Percentiles rank a stretch among this genome's conserved stretches.
phyloP scores from a whole-genome alignment of 2,888 invertebrate genomes.

The Metallyticus violacea region DNA sequence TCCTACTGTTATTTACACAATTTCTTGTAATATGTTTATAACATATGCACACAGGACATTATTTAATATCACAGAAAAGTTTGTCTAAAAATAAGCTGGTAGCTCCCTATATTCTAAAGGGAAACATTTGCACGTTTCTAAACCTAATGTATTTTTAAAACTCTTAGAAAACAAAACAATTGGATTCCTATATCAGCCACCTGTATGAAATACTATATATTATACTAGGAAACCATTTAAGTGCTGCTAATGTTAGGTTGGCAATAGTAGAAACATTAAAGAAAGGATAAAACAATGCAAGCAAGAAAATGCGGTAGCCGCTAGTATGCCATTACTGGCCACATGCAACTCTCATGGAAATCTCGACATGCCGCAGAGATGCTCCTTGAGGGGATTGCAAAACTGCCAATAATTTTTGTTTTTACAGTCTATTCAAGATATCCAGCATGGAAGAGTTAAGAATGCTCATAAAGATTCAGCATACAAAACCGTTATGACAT shows the following conservation, averaged over 20 bases:
- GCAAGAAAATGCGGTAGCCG: background rate
- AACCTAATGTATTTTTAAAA: too few species aligned
- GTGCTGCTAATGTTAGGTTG: background rate
- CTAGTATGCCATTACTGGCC: background rate
- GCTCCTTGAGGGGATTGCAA: background rate
- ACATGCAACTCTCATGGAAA: background rate
- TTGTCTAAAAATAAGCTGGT: too few species aligned
- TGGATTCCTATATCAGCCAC: background rate
- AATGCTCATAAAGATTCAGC: background rate
- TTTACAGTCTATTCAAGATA: background rate
- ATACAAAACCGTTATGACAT: background rate
- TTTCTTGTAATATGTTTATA: too few species aligned
- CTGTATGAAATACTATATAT: background rate
- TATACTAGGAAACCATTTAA: background rate
- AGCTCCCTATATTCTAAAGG: too few species aligned
- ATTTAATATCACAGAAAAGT: too few species aligned
- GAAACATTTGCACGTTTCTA: too few species aligned
- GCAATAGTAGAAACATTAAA: too few species aligned
- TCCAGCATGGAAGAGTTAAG: background rate
- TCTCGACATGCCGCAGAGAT: too few species aligned
- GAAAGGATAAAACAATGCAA: background rate
- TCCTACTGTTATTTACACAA: too few species aligned
- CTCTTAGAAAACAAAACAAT: background rate
- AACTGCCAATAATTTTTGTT: background rate
- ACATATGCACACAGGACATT: too few species aligned